These are phyloP conservation scores for Petrolisthes cinctipes DNA, from an alignment of 2,888 invertebrate species.

Conservation along the genomic window DNA sequence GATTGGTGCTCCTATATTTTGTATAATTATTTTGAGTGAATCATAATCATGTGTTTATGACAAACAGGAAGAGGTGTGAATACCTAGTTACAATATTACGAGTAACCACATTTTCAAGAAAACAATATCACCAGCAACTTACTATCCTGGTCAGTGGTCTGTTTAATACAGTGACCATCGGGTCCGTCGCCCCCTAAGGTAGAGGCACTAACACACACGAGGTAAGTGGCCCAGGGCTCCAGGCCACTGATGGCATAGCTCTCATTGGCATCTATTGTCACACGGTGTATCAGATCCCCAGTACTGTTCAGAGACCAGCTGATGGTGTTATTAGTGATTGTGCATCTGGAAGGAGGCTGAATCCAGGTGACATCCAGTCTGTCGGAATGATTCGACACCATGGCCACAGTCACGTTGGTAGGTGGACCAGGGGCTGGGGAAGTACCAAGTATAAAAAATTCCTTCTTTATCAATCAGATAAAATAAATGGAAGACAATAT, in stretches of 20 bases:
- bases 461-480: too few species aligned
- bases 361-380: not conserved
- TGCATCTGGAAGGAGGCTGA: not conserved
- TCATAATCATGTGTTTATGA: too few species aligned
- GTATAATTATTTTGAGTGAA: too few species aligned
- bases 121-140: not conserved
- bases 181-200: not conserved
- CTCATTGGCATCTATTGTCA: not conserved
- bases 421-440: slow-evolving; percentile 1
- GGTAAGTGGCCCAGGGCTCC: slow-evolving; percentile 11
- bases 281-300: not conserved
- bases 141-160: not conserved
- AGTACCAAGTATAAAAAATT: not conserved
- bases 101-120: too few species aligned
- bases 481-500: too few species aligned
- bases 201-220: not conserved
- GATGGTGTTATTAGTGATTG: not conserved
- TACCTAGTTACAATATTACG: too few species aligned
- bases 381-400: not conserved
- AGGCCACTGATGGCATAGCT: not conserved
- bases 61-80: too few species aligned
- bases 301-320: not conserved
- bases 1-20: too few species aligned
- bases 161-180: not conserved
- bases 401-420: not conserved